Evolutionary conservation across 2,113 vertebrate species (phyloP).

Genomic region (Saimiri boliviensis): DNA sequence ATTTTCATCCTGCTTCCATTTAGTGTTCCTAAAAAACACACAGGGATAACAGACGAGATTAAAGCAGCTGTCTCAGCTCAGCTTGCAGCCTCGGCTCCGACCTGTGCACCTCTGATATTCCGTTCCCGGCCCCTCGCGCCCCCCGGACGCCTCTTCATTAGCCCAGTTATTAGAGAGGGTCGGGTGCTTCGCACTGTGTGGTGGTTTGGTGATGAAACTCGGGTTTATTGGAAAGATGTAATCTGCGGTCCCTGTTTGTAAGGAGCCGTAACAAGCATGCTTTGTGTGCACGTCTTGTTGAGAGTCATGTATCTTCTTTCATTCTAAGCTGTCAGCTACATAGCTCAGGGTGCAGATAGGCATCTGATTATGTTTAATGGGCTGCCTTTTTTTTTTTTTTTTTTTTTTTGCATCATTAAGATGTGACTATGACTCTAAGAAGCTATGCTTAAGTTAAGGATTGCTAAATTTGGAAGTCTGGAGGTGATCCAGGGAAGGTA

Average conservation of each 20-base stretch:
- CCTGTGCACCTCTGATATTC: neutral
- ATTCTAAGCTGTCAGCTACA: conserved; percentile 33
- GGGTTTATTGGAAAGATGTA: conserved; percentile 49
- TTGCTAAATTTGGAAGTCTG: neutral
- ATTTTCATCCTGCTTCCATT: neutral
- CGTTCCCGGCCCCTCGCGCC: neutral
- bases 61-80: neutral
- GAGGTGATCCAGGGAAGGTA: neutral
- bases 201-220: neutral
- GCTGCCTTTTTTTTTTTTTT: neutral
- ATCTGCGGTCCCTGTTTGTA: neutral
- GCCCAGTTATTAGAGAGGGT: neutral
- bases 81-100: neutral
- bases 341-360: conserved; percentile 1
- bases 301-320: conserved; percentile 6
- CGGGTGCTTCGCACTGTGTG: accelerated
- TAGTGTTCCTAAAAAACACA: neutral
- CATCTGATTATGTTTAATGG: neutral
- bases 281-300: neutral
- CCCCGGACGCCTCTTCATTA: neutral
- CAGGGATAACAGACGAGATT: neutral
- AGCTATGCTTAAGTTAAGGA: neutral
- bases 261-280: neutral
- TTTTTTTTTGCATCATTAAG: neutral
- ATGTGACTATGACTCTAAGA: neutral